Evolutionary conservation across 2,797 vertebrate species (phyloP), one percentile per base, ranked within the genome.

Genomic region (Pangasius larnaudii): DNA sequence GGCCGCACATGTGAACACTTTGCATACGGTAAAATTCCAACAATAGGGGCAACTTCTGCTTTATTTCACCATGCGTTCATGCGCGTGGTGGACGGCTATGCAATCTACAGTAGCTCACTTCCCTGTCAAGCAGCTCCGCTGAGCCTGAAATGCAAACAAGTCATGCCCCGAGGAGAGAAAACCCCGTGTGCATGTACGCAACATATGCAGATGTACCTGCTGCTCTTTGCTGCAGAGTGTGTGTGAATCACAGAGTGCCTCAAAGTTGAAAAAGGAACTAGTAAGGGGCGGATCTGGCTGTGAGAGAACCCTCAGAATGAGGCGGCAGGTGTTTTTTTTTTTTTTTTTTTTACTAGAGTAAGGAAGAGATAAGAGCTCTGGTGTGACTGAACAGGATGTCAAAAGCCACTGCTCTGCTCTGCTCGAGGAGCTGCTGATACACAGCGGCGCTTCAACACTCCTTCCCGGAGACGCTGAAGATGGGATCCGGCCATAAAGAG

Each of bases 401-500:
- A 86, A 53, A 83, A 82, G 78, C 77, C 59, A 42, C 79, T 59
- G 85, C 85, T n/a, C 42, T 61, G n/a, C 85, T 84, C 81, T 49
- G 80, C 80, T 46, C 8, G 14, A 58, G 42, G 79, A 84, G 88
- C 71, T 56, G 87, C 82, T 86, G 69, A 30, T 71, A 90, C 89
- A 89, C 87, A 84, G 87, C 88, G 77, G 86, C 33, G 51, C 53
- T 46, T 33, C 30, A 16, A 79, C 53, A 65, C 81, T 33, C 84
- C 30, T 75, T 80, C 72, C 83, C 36, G 33, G 82, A 77, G 84
- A 82, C 36, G 19, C 72, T 49, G 82, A 93, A 91, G 93, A 98
- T 98, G 97, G 97, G 95, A 91, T 96, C 94, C 88, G 94, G 94
- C 91, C 94, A 93, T 88, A 94, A 96, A 90, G 96, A 97, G 87